Base-by-base conservation (phyloP, 2,888 invertebrate genomes). In the Meteorus colon region DNA sequence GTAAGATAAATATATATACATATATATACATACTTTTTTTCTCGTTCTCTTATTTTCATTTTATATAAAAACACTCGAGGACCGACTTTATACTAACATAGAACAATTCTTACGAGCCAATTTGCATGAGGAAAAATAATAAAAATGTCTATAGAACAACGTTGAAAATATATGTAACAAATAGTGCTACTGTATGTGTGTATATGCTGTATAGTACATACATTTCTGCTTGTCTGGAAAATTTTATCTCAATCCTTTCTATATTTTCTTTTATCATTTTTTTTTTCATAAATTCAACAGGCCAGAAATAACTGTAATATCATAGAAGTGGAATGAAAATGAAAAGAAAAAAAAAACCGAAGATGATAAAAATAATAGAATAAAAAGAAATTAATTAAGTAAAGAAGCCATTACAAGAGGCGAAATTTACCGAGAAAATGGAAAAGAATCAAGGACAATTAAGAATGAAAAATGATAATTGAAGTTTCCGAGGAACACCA, bases 51-150 rank as follows among this genome's bases (percentile, higher is more conserved):
- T 34, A 37, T 77, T 69, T 69, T 74, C 68, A 65, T 34, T 67
- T 65, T 75, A 60, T 69, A 63, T 62, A 62, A 62, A 31, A 27
- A 55, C 19, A 51, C 45, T 27, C 27, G 1, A 19, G 55, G 19
- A 55, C 19, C 19, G 24, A 55, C 55, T 48, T 55, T 55, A 55
- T 19, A 55, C 55, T 8, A 55, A 19, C 19, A 19, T 24, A n/a
- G 16, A 48, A 16, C 3, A 55, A 55, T 19, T 37, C 67, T 67
- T 59, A 34, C 65, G 62, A 29, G 74, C 73, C 69, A 79, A 76
- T 80, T 80, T 80, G 70, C 80, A 80, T 79, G 76, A 72, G 74
- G 77, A 79, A 72, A 77, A 68, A 67, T 27, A 31, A 63, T 41
- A 77, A 69, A 76, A 63, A 73, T 51, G 63, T 55, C 59, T 73